Conservation (phyloP, 2,888 invertebrate species). For the Ceramica pisi region DNA sequence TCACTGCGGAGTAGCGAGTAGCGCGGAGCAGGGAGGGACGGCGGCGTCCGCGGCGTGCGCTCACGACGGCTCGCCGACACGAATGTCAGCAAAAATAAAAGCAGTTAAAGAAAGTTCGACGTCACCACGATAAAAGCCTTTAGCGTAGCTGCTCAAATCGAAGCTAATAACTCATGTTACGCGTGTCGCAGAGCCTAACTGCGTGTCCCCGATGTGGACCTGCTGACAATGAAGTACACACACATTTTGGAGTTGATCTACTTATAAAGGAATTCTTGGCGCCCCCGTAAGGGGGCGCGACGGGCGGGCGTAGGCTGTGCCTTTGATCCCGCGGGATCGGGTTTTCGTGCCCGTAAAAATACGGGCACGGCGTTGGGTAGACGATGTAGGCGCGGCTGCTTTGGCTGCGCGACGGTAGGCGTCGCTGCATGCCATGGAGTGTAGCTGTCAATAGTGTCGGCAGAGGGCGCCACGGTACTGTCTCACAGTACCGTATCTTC, state of each 20-base stretch:
- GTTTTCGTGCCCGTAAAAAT: too few species aligned
- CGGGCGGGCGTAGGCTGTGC: too few species aligned
- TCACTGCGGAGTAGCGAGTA: slow-evolving; percentile 37
- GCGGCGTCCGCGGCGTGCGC: slow-evolving; percentile 77
- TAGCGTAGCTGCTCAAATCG: slow-evolving; percentile 80
- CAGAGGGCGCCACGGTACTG: too few species aligned
- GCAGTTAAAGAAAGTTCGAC: slow-evolving; percentile 86
- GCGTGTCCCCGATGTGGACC: slow-evolving; percentile 68
- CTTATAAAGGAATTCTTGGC: too few species aligned
- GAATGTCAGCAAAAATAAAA: slow-evolving; percentile 78
- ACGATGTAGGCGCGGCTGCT: too few species aligned
- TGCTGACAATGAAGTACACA: slow-evolving; percentile 39
- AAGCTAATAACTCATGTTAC: slow-evolving; percentile 81
- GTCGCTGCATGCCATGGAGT: too few species aligned
- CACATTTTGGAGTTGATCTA: slow-evolving; percentile 23
- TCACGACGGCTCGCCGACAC: slow-evolving; percentile 77
- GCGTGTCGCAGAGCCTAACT: slow-evolving; percentile 75
- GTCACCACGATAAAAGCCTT: slow-evolving; percentile 84
- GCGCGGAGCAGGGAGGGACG: slow-evolving; percentile 45
- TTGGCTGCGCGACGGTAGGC: too few species aligned
- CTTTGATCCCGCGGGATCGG: too few species aligned
- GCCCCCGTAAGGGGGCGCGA: too few species aligned
- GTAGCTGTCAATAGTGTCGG: too few species aligned
- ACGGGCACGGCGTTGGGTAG: too few species aligned
- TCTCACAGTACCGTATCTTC: too few species aligned